These are phyloP conservation scores for Dolichallabes microphthalmus DNA, from an alignment of 2,113 vertebrate species.

Conservation along the genomic window DNA sequence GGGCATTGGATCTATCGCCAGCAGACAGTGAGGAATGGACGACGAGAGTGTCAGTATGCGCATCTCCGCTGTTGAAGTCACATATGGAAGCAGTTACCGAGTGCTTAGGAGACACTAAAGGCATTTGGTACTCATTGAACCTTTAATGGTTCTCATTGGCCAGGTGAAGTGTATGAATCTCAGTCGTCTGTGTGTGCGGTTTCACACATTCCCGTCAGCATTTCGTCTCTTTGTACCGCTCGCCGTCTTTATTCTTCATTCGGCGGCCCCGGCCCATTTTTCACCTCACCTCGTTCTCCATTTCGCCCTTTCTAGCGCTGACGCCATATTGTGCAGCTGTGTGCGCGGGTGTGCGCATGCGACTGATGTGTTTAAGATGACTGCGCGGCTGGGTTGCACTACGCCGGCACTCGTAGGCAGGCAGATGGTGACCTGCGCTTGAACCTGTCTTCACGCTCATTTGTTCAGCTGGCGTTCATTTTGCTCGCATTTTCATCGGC, in stretches of 20 bases:
- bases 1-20: constrained; percentile 2
- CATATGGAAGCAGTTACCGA: constrained; percentile 8
- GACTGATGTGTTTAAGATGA: constrained; percentile 74
- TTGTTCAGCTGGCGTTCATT: constrained; percentile 88
- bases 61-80: background rate
- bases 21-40: constrained; percentile 15
- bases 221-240: constrained; percentile 23
- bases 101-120: constrained; percentile 15
- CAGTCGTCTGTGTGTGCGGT: background rate
- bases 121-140: constrained; percentile 15
- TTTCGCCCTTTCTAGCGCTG: constrained; percentile 51
- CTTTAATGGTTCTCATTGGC: constrained; percentile 16
- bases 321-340: constrained; percentile 67
- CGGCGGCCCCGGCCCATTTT: constrained; percentile 23
- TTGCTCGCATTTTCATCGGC: constrained; percentile 60
- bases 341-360: constrained; percentile 50
- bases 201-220: constrained; percentile 2
- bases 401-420: constrained; percentile 79
- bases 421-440: constrained; percentile 91
- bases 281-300: constrained; percentile 34
- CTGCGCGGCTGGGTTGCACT: constrained; percentile 74
- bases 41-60: constrained; percentile 10
- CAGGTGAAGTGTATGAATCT: constrained; percentile 38
- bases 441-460: constrained; percentile 82
- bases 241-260: constrained; percentile 23